A percentile compares a stretch with the other conserved stretches of the same genome.
These are phyloP conservation scores for Cherax destructor DNA, from an alignment of 1,140 invertebrate species.

Conservation along the genomic window DNA sequence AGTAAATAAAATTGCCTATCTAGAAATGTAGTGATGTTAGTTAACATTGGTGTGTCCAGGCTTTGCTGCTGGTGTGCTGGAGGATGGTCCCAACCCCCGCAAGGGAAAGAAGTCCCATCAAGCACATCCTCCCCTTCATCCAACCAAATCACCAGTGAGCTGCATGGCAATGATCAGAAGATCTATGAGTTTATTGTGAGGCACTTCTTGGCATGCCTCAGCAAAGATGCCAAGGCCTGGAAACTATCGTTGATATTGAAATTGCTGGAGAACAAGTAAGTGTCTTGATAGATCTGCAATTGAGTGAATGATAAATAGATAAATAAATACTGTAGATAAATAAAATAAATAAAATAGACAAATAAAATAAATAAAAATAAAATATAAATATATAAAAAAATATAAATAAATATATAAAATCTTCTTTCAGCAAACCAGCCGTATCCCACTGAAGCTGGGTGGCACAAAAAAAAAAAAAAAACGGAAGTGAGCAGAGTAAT, in stretches of 20 bases:
- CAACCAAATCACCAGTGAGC: slow-evolving; percentile 84
- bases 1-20: no score
- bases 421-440: no score
- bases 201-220: slow-evolving; percentile 97
- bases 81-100: slow-evolving; percentile 89
- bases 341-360: no score
- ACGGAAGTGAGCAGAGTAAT: no score
- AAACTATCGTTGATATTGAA: slow-evolving; percentile 93
- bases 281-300: neutral
- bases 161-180: slow-evolving; percentile 86
- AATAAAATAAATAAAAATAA: no score
- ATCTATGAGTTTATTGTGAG: slow-evolving; percentile 97
- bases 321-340: no score
- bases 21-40: no score
- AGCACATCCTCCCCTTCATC: slow-evolving; percentile 99
- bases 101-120: slow-evolving; percentile 98
- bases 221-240: slow-evolving; percentile 87
- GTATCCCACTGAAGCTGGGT: no score
- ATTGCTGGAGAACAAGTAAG: slow-evolving; percentile 87
- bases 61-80: slow-evolving; percentile 87
- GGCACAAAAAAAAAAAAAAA: no score
- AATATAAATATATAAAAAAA: no score
- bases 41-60: slow-evolving; percentile 73
- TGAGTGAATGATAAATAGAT: no score
- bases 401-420: no score